These are phyloP conservation scores for Cylas formicarius DNA, from an alignment of 1,140 invertebrate genomes.

Conservation along the genomic window DNA sequence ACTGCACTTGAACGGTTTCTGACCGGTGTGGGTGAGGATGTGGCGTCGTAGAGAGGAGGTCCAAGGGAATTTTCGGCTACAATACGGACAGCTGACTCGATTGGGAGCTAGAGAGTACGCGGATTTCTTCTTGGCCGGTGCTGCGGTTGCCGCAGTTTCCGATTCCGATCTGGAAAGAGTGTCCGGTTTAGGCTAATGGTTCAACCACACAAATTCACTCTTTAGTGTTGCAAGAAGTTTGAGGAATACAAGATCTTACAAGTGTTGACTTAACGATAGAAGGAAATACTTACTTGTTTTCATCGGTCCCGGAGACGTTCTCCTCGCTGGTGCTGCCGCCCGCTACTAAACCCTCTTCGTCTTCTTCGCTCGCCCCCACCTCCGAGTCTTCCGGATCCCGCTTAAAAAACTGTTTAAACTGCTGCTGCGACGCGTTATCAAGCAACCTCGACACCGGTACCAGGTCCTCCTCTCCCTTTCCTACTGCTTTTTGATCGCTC, in stretches of 20 bases:
- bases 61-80: constrained; percentile 91
- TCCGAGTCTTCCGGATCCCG: constrained; percentile 38
- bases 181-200: too few species aligned
- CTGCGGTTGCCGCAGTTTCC: constrained; percentile 37
- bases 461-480: constrained; percentile 54
- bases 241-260: too few species aligned
- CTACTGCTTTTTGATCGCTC: too few species aligned
- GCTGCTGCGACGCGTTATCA: constrained; percentile 69
- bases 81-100: constrained; percentile 85
- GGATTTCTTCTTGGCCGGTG: constrained; percentile 73
- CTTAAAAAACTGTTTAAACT: constrained; percentile 56
- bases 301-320: constrained; percentile 74
- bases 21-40: constrained; percentile 88
- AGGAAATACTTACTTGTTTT: constrained; percentile 62
- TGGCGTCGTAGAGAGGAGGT: constrained; percentile 86
- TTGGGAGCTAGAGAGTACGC: constrained; percentile 93
- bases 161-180: constrained; percentile 50
- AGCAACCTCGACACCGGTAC: constrained; percentile 69
- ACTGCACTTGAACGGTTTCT: constrained; percentile 92
- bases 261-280: too few species aligned
- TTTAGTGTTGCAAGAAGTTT: too few species aligned
- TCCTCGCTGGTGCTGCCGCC: constrained; percentile 66
- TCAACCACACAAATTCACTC: too few species aligned
- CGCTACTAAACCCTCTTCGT: constrained; percentile 67
- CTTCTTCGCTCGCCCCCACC: constrained; percentile 49